These are phyloP conservation scores for Popillia japonica DNA, from an alignment of 1,140 invertebrate genomes.

Conservation along the genomic window DNA sequence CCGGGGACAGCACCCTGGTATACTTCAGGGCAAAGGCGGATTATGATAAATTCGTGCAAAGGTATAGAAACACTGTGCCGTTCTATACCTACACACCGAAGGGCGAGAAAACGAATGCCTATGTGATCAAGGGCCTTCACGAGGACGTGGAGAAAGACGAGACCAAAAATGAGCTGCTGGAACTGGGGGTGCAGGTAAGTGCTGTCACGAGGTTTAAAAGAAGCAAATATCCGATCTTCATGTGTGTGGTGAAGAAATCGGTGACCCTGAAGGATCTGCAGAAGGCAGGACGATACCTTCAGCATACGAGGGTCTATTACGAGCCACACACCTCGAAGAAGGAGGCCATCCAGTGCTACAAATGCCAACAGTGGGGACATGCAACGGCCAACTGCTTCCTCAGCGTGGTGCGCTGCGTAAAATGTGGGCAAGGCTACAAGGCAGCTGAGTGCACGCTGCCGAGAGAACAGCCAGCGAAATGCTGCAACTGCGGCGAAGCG, in stretches of 20 bases:
- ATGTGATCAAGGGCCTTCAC: not conserved
- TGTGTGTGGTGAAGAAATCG: not conserved
- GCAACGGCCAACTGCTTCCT: not conserved
- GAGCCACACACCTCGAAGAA: not conserved
- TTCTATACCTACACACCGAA: not conserved
- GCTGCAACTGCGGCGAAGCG: not conserved
- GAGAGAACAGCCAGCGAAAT: no score
- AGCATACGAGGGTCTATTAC: not conserved
- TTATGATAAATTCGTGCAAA: not conserved
- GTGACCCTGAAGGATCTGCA: not conserved
- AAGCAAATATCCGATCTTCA: not conserved
- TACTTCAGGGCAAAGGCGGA: not conserved
- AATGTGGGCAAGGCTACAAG: not conserved
- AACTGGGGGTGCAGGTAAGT: not conserved
- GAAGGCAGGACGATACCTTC: not conserved
- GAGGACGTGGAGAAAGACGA: not conserved
- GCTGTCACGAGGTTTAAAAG: not conserved
- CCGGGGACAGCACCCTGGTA: not conserved
- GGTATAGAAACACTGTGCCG: not conserved
- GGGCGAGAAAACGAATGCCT: not conserved
- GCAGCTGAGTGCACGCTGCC: not conserved
- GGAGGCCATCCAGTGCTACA: not conserved
- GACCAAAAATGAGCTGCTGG: not conserved
- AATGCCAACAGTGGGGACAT: not conserved
- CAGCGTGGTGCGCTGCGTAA: not conserved